Evolutionary conservation across 1,140 invertebrate species (phyloP).

Genomic region (Brachionus plicatilis): DNA sequence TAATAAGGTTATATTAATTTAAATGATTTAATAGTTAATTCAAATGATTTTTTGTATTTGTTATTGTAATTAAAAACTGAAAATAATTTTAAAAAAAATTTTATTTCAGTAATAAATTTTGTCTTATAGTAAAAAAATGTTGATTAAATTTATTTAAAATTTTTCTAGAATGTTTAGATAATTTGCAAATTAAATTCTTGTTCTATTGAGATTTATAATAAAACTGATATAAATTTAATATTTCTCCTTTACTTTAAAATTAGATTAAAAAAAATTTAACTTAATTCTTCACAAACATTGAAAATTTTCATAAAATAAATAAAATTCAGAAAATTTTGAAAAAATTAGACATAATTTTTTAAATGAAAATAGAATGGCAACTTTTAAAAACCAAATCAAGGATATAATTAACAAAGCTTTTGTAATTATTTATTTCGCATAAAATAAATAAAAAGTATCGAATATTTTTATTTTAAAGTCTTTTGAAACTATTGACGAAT

Average conservation of each 20-base stretch:
- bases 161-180: no score
- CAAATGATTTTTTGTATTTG: no score
- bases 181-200: no score
- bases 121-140: no score
- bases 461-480: background rate
- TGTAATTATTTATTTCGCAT: background rate
- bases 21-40: no score
- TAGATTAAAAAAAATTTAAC: background rate
- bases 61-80: no score
- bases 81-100: no score
- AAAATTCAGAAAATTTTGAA: background rate
- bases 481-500: constrained; percentile 22
- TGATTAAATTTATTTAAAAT: no score
- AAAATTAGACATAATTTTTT: background rate
- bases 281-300: background rate
- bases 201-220: no score
- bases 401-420: constrained; percentile 10
- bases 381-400: background rate
- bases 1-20: no score
- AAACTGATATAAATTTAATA: background rate
- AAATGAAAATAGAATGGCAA: constrained; percentile 16
- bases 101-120: no score
- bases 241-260: no score
- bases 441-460: background rate
- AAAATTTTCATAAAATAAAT: background rate